phyloP scores from a whole-genome alignment of 2,797 vertebrate species.

The Enteromius afrohamiltoni region DNA sequence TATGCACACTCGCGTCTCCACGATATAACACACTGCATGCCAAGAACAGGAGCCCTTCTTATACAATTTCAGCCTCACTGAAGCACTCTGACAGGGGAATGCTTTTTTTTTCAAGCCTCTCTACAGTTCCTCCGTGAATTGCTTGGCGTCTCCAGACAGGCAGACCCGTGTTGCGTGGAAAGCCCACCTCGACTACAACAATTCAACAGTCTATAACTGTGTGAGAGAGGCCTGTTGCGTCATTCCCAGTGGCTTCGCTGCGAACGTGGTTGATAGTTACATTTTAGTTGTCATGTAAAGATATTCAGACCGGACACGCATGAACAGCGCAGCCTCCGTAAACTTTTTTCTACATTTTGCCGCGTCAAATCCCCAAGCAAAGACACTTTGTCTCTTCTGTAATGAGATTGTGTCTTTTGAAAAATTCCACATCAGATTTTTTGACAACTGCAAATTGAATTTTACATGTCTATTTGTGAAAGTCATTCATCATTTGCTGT shows the following conservation, averaged over 20 bases:
- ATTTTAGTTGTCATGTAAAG: conserved; percentile 44
- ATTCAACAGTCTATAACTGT: not conserved
- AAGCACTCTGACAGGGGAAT: not conserved
- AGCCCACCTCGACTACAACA: conserved; percentile 24
- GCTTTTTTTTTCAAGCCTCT: not conserved
- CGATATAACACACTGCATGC: conserved; percentile 29
- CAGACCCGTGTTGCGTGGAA: conserved; percentile 49
- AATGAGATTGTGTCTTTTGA: conserved; percentile 56
- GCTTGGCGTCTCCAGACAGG: conserved; percentile 26
- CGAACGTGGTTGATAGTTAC: conserved; percentile 14
- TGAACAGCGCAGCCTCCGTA: not conserved
- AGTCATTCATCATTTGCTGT: conserved; percentile 53
- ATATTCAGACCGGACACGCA: conserved; percentile 29
- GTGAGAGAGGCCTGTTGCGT: not conserved
- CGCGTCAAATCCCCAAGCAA: conserved; percentile 24
- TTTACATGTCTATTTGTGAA: conserved; percentile 53
- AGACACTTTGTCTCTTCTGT: conserved; percentile 48
- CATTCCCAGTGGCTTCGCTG: not conserved
- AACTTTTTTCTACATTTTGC: conserved; percentile 10
- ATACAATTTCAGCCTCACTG: not conserved
- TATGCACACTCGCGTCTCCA: conserved; percentile 32
- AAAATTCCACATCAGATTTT: conserved; percentile 42
- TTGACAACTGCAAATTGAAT: conserved; percentile 54
- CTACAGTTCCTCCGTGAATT: conserved; percentile 14
- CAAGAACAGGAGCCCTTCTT: conserved; percentile 5